phyloP scores from a whole-genome alignment of 2,888 invertebrate species.

The Chloroclysta siterata region DNA sequence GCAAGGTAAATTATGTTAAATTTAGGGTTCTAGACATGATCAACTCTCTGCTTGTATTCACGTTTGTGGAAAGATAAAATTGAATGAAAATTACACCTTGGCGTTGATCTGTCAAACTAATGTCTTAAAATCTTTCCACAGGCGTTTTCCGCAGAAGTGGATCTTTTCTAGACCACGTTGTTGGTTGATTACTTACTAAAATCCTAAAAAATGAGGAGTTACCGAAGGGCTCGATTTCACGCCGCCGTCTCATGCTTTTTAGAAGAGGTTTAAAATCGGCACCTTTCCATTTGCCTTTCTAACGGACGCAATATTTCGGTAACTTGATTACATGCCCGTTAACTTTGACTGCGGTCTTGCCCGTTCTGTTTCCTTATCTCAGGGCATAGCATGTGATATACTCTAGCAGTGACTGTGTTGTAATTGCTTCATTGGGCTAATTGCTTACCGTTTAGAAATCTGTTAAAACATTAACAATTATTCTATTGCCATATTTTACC shows the following conservation, averaged over 20 bases:
- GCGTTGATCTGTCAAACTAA: too few species aligned
- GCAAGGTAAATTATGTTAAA: too few species aligned
- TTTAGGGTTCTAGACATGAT: too few species aligned
- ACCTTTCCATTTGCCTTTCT: slow-evolving; percentile 44
- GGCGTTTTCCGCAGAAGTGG: too few species aligned
- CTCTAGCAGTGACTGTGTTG: not conserved
- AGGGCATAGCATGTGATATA: slow-evolving; percentile 3
- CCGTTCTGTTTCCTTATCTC: slow-evolving; percentile 11
- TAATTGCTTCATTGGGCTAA: not conserved
- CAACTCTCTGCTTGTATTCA: too few species aligned
- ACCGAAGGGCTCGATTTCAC: slow-evolving; percentile 28
- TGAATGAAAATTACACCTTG: too few species aligned
- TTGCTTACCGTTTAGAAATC: not conserved
- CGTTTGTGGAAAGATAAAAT: too few species aligned
- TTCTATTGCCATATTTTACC: too few species aligned
- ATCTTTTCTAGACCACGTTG: too few species aligned
- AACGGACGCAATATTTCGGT: slow-evolving; percentile 44
- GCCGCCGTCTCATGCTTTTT: slow-evolving; percentile 25
- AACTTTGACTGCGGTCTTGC: slow-evolving; percentile 33
- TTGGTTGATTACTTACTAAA: too few species aligned
- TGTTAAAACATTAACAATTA: not conserved
- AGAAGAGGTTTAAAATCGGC: slow-evolving; percentile 33
- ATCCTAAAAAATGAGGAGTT: too few species aligned
- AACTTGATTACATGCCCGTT: slow-evolving; percentile 41
- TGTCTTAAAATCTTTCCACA: too few species aligned